Conservation (phyloP, 2,797 vertebrate species). For the Paratrypauchen microcephalus region DNA sequence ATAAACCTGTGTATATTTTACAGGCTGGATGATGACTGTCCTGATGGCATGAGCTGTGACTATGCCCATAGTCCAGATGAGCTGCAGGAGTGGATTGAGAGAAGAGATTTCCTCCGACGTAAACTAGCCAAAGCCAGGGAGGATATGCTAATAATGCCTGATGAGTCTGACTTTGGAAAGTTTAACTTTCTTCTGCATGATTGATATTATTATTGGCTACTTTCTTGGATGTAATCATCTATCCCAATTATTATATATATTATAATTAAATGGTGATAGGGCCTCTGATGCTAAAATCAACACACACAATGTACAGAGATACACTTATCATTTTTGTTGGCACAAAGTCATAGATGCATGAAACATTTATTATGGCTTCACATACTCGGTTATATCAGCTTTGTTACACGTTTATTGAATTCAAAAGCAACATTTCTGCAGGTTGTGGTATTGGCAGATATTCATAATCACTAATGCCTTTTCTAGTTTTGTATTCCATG, state of each 20-base stretch:
- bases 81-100: constrained; percentile 89
- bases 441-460: background rate
- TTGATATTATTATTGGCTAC: constrained; percentile 21
- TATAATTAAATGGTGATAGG: too few species aligned
- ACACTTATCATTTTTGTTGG: background rate
- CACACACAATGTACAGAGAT: background rate
- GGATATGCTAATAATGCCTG: constrained; percentile 89
- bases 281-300: background rate
- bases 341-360: background rate
- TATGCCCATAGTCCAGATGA: constrained; percentile 89
- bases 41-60: constrained; percentile 87
- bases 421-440: background rate
- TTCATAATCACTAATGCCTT: background rate
- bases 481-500: background rate
- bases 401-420: background rate
- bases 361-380: background rate
- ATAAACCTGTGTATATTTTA: constrained; percentile 2
- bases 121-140: constrained; percentile 89
- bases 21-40: constrained; percentile 74
- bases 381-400: background rate
- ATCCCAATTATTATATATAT: background rate
- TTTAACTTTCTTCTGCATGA: constrained; percentile 92
- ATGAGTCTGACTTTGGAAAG: constrained; percentile 91
- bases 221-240: background rate
- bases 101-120: constrained; percentile 86